Base-by-base conservation (phyloP, 1,140 invertebrate species). In the Nixonia krombeini region DNA sequence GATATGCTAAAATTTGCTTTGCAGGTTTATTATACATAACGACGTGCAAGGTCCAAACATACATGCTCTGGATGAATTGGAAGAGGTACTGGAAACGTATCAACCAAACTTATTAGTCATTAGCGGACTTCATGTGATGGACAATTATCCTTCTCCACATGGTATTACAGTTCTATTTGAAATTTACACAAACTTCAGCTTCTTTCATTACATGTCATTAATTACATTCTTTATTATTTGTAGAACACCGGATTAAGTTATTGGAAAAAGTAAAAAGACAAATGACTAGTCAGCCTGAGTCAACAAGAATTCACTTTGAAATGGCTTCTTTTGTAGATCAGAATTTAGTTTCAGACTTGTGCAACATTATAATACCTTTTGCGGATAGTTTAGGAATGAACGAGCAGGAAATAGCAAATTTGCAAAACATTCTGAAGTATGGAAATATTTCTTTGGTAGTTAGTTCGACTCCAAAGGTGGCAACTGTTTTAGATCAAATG, bases 311-410 rank as follows among this genome's bases (percentile, higher is more conserved):
- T 35, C 94, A 96, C 76, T 96, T 96, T 81, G 94, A 96, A 80
- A 92, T 96, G 91, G 94, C 94, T 8, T 95, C 93, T 28, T 94
- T 93, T 73, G 90, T 91, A 0, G 94, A 96, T 69, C 80, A 89
- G 23, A 82, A 87, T 38, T 79, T 95, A 4, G 74, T 96, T 0
- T 83, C 86, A 29, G 88, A 93, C 25, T 81, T 96, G 0, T 87
- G 88, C 0, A 84, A 91, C 10, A 86, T 88, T 56, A 87, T 96
- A 0, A 85, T 95, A 42, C 91, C 92, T 0, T 91, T 89, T 81
- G 88, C 91, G 0, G 93, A 96, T 72, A 95, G 94, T n/a, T 83
- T 96, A 4, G 94, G 94, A 0, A 94, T 95, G 93, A 96, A 96
- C 79, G 94, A 96, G 79, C 94, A 93, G 76, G 94, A 96, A 83